These are phyloP conservation scores for Monopterus albus DNA, from an alignment of 2,113 vertebrate species.

Conservation along the genomic window DNA sequence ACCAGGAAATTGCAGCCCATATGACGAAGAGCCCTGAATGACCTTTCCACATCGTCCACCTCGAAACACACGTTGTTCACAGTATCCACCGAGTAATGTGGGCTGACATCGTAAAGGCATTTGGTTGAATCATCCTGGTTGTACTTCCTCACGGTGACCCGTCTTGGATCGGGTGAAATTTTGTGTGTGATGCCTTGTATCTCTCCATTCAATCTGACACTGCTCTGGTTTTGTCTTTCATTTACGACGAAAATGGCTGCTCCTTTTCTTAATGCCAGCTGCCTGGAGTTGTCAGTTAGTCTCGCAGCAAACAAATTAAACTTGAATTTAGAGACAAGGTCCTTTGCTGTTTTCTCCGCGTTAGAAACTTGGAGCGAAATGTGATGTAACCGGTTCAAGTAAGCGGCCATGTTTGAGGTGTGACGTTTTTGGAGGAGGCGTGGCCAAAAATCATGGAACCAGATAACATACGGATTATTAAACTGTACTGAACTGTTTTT, in stretches of 20 bases:
- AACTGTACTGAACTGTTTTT: too few relatives aligned
- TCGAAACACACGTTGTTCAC: constrained; percentile 93
- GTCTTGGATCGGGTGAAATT: background rate
- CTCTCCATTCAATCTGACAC: constrained; percentile 22
- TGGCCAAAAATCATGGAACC: too few relatives aligned
- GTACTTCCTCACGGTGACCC: background rate
- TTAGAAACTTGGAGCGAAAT: constrained; percentile 87
- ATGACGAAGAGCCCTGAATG: constrained; percentile 74
- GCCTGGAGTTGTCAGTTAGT: constrained; percentile 74
- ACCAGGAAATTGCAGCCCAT: constrained; percentile 85
- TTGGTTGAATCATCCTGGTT: fast-evolving
- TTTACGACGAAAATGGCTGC: constrained; percentile 88
- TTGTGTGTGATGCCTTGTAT: background rate
- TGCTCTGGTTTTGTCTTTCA: constrained; percentile 61
- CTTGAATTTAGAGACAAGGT: constrained; percentile 85
- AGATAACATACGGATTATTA: too few relatives aligned
- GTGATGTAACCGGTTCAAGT: constrained; percentile 85
- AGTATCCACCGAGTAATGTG: constrained; percentile 80
- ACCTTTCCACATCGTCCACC: constrained; percentile 82
- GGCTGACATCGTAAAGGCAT: constrained; percentile 83
- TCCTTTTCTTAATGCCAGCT: constrained; percentile 86
- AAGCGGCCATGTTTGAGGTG: constrained; percentile 84
- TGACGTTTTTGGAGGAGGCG: constrained; percentile 59
- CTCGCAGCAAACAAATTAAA: constrained; percentile 86
- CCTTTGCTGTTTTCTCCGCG: constrained; percentile 78